Percentiles rank a stretch among this genome's conserved stretches.
These are phyloP conservation scores for Scomberomorus guttatus DNA, from an alignment of 2,797 vertebrate genomes.

Conservation along the genomic window DNA sequence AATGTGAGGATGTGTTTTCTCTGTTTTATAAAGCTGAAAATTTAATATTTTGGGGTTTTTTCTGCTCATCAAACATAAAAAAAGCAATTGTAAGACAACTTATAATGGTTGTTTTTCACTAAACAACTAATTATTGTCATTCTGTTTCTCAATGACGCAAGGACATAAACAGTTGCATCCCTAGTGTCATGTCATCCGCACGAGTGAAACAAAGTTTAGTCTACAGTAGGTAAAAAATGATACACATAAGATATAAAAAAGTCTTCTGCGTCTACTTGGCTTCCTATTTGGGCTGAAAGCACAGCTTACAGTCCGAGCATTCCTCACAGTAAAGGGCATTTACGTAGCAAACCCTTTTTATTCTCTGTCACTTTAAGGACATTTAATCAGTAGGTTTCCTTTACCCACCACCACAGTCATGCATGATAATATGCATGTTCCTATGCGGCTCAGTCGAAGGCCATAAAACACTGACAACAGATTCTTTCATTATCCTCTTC, in stretches of 20 bases:
- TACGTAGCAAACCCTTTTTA: constrained; percentile 28
- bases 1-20: background rate
- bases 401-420: constrained; percentile 66
- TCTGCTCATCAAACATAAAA: too few species aligned
- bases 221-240: background rate
- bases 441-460: constrained; percentile 41
- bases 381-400: constrained; percentile 76
- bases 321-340: constrained; percentile 25
- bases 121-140: too few species aligned
- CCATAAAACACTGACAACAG: constrained; percentile 55
- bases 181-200: background rate
- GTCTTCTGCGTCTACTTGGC: background rate
- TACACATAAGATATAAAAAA: background rate
- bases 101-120: too few species aligned
- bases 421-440: constrained; percentile 65
- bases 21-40: background rate
- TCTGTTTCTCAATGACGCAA: too few species aligned
- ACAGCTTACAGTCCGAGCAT: constrained; percentile 23
- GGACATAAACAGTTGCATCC: background rate
- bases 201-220: background rate
- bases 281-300: constrained; percentile 27
- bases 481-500: constrained; percentile 46
- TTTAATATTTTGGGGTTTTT: background rate
- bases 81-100: background rate
- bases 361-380: constrained; percentile 61